Evolutionary conservation across 2,888 invertebrate genomes (phyloP).

Genomic region (Aphrophora alni): DNA sequence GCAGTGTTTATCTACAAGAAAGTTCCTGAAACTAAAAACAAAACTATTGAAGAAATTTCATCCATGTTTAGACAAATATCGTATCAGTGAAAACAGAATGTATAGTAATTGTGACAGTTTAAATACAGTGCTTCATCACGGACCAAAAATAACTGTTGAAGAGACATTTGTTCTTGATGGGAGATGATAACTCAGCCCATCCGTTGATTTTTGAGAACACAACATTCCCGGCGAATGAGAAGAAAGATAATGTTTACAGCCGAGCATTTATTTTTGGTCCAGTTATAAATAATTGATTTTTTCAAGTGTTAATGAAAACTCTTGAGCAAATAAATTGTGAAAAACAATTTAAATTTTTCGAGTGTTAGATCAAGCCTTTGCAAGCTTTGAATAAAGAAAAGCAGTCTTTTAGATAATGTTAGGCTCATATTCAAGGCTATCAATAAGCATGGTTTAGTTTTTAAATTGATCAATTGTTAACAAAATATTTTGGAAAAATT

Average conservation of each 20-base stretch:
- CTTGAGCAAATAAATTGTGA: not conserved
- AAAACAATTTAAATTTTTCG: not conserved
- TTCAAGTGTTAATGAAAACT: not conserved
- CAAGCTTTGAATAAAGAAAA: not conserved
- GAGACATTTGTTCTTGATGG: not conserved
- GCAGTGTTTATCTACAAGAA: slow-evolving; percentile 81
- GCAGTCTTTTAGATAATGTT: not conserved
- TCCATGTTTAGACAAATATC: slow-evolving; percentile 78
- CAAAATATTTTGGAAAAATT: not conserved
- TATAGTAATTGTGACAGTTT: not conserved
- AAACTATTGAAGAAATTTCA: slow-evolving; percentile 83
- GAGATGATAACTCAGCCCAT: not conserved
- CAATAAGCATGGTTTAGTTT: not conserved
- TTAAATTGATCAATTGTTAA: not conserved
- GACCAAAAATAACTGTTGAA: not conserved
- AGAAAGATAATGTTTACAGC: not conserved
- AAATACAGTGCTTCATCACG: not conserved
- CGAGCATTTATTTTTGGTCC: not conserved
- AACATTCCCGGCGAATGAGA: not conserved
- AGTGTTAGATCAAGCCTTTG: not conserved
- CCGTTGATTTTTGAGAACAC: not conserved
- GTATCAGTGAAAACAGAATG: slow-evolving; percentile 60
- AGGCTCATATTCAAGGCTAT: not conserved
- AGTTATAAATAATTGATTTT: not conserved
- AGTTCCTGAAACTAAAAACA: slow-evolving; percentile 91